Evolutionary conservation across 2,888 invertebrate species (phyloP).

Genomic region (Sceliomorpha sp.): DNA sequence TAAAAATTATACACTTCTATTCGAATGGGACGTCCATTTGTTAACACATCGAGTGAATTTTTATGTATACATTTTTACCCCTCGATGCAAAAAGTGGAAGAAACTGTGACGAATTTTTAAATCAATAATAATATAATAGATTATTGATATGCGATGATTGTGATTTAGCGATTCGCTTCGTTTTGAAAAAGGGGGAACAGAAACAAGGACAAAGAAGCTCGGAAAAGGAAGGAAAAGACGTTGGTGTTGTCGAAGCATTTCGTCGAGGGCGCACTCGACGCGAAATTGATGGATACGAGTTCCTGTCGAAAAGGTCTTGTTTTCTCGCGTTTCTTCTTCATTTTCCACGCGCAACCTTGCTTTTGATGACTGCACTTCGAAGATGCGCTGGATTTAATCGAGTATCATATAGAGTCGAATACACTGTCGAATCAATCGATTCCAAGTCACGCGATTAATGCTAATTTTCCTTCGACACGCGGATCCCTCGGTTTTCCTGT

Average conservation of each 20-base stretch:
- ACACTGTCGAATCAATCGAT: conserved; percentile 50
- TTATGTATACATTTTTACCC: too few relatives aligned
- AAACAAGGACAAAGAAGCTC: too few relatives aligned
- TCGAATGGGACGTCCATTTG: too few relatives aligned
- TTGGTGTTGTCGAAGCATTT: conserved; percentile 37
- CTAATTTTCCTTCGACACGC: conserved; percentile 34
- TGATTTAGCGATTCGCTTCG: too few relatives aligned
- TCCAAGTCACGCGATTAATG: conserved; percentile 51
- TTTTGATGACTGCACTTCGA: conserved; percentile 32
- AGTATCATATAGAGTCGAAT: conserved; percentile 53
- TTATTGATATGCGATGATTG: too few relatives aligned
- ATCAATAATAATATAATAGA: too few relatives aligned
- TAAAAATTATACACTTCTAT: too few relatives aligned
- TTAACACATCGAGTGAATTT: too few relatives aligned
- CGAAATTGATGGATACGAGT: conserved; percentile 50
- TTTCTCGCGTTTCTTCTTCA: conserved; percentile 9
- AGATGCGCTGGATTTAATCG: conserved; percentile 53
- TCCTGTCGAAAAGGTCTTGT: conserved; percentile 37
- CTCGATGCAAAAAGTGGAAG: too few relatives aligned
- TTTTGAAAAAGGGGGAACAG: too few relatives aligned
- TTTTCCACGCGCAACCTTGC: conserved; percentile 33
- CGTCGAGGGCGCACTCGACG: conserved; percentile 29
- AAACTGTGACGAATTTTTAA: too few relatives aligned
- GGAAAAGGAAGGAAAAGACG: conserved; percentile 37
- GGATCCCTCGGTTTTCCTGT: conserved; percentile 2